Percentiles rank a stretch among this genome's conserved stretches.
phyloP scores from a whole-genome alignment of 2,113 vertebrate genomes.

The Leucopsar rothschildi region DNA sequence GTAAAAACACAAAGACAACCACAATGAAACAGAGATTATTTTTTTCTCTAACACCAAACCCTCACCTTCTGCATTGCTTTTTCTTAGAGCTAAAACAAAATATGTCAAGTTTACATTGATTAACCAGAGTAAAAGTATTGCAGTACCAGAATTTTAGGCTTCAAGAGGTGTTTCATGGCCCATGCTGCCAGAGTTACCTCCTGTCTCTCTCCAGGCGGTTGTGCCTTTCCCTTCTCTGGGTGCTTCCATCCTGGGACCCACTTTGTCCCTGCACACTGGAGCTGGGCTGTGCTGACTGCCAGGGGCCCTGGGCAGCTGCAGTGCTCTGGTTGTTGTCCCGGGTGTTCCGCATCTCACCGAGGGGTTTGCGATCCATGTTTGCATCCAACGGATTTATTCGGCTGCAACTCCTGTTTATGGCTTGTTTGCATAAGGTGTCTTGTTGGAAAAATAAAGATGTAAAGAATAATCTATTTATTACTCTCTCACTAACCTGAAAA shows the following conservation, averaged over 20 bases:
- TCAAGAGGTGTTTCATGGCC: fast-evolving
- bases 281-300: conserved; percentile 57
- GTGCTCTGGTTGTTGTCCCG: conserved; percentile 38
- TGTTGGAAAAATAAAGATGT: conserved; percentile 68
- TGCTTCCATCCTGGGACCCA: conserved; percentile 47
- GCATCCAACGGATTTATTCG: conserved; percentile 27
- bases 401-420: conserved; percentile 60
- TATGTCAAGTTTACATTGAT: fast-evolving
- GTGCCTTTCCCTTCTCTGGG: conserved; percentile 83
- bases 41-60: not conserved
- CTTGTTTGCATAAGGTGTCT: conserved; percentile 67
- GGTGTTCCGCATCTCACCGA: conserved; percentile 68
- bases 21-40: fast-evolving
- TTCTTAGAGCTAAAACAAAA: not conserved
- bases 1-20: not conserved
- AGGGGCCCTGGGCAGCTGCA: conserved; percentile 10
- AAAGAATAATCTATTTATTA: not conserved
- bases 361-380: conserved; percentile 55
- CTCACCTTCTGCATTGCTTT: not conserved
- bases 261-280: conserved; percentile 27
- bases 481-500: not conserved
- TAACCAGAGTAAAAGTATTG: not conserved
- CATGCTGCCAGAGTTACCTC: conserved; percentile 70
- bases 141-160: not conserved
- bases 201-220: conserved; percentile 92